Evolutionary conservation across 2,797 vertebrate genomes (phyloP).

Genomic region (Phrynocephalus guinanensis): DNA sequence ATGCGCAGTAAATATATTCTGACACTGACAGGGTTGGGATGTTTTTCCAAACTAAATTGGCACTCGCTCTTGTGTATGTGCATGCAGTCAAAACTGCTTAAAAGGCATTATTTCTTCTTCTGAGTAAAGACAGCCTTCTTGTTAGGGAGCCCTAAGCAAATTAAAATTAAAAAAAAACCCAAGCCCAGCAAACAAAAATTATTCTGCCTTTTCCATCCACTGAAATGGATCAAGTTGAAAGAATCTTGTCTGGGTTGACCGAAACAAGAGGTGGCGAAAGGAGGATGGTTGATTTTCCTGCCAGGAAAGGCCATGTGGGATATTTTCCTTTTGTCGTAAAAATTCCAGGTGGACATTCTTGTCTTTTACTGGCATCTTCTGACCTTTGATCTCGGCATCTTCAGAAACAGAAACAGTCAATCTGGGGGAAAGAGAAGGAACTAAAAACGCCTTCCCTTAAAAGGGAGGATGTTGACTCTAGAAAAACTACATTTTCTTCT

Average conservation of each 20-base stretch:
- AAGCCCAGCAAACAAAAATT: slow-evolving; percentile 77
- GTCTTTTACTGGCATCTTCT: slow-evolving; percentile 57
- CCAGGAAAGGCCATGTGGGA: slow-evolving; percentile 71
- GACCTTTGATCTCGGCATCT: slow-evolving; percentile 62
- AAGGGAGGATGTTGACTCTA: slow-evolving; percentile 51
- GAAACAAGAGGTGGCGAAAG: slow-evolving; percentile 70
- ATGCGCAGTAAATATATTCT: slow-evolving; percentile 80
- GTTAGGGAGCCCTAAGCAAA: slow-evolving; percentile 79
- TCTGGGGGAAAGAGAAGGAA: slow-evolving; percentile 38
- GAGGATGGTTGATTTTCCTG: slow-evolving; percentile 64
- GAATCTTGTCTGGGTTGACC: slow-evolving; percentile 67
- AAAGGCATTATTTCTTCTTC: slow-evolving; percentile 80
- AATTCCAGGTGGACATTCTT: slow-evolving; percentile 71
- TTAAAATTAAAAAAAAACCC: slow-evolving; percentile 16
- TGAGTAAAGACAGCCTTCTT: slow-evolving; percentile 80
- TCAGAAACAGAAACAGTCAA: slow-evolving; percentile 34
- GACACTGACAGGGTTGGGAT: slow-evolving; percentile 78
- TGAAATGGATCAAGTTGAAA: slow-evolving; percentile 77
- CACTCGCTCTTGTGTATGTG: slow-evolving; percentile 22
- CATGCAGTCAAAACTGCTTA: slow-evolving; percentile 79
- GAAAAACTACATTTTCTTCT: slow-evolving; percentile 24
- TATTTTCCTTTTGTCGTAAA: slow-evolving; percentile 54
- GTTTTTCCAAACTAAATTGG: slow-evolving; percentile 81
- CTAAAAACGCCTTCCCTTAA: background rate
- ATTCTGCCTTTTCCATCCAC: slow-evolving; percentile 45